Percentiles rank a stretch among this genome's conserved stretches.
Evolutionary conservation across 92 coral and sea anemone genomes (phyloP).

Genomic region (Zoanthus gigantus): DNA sequence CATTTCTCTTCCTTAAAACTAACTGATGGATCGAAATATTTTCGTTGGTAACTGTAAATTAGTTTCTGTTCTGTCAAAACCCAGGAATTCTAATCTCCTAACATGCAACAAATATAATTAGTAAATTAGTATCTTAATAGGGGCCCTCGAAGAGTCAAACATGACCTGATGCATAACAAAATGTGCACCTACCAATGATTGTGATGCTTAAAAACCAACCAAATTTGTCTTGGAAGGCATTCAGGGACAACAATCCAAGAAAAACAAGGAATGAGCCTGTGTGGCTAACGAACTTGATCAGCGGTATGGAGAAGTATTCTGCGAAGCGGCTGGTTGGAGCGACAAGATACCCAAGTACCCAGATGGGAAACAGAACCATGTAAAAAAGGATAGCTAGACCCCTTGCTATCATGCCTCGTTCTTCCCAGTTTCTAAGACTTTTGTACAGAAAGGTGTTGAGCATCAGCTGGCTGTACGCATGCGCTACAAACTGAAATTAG

Average conservation of each 20-base stretch:
- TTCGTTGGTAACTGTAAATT: too few species aligned
- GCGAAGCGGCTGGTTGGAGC: slow-evolving; percentile 41
- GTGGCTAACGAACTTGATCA: slow-evolving; percentile 61
- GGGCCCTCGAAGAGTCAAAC: too few species aligned
- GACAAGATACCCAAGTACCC: slow-evolving; percentile 20
- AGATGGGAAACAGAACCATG: slow-evolving; percentile 39
- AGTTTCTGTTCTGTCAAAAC: too few species aligned
- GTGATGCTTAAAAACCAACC: slow-evolving; percentile 41
- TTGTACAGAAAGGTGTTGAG: slow-evolving; percentile 83
- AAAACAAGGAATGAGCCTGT: slow-evolving; percentile 53
- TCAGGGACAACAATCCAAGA: slow-evolving; percentile 42
- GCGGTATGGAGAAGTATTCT: slow-evolving; percentile 44
- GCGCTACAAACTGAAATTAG: slow-evolving; percentile 82
- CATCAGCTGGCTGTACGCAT: slow-evolving; percentile 90
- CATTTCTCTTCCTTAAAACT: too few species aligned
- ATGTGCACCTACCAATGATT: slow-evolving; percentile 15
- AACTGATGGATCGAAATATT: too few species aligned
- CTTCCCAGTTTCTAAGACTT: slow-evolving; percentile 66
- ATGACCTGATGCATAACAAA: not conserved
- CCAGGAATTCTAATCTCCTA: too few species aligned
- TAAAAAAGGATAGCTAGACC: not conserved
- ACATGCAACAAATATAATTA: too few species aligned
- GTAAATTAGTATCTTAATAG: too few species aligned
- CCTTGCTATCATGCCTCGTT: slow-evolving; percentile 21
- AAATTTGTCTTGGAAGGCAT: slow-evolving; percentile 57